Evolutionary conservation across 2,797 vertebrate species (phyloP), one percentile per base, ranked within the genome.

Genomic region (Acrocephalus scirpaceus): DNA sequence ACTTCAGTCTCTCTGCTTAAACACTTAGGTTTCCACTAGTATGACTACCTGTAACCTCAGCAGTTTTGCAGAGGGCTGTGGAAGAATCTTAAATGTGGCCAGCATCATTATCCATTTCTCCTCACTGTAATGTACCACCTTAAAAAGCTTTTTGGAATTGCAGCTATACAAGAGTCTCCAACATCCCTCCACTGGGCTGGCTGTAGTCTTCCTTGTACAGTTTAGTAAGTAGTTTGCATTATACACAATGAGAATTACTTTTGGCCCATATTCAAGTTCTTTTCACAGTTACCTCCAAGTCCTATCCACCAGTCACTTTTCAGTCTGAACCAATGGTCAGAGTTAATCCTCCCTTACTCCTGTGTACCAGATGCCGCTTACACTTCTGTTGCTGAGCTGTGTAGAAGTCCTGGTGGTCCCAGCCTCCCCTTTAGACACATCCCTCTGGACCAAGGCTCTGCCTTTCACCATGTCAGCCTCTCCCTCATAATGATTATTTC

Each of bases 11-110:
- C 51, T 38, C 30, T 65, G 18, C 8, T 3, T 10, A 38, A 69
- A 81, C 32, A 19, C 34, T 26, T n/a, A 22, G 3, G 14, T 36
- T 85, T 65, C 58, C 2, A 6, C 29, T 0, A 0, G 26, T 57
- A 34, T 87, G 45, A 67, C 53, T 58, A 44, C 13, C 16, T 53
- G 12, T 4, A 12, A 91, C 29, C 53, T 69, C 9, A 4, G 45
- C 45, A 78, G 30, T 42, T 75, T 20, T 11, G 5, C 2, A 5
- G 50, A 74, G 8, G 25, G 19, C 15, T 81, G 20, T 0, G 0
- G 74, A 72, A 18, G 36, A 85, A 57, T 45, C 29, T 23, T 61
- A 50, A 38, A 53, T 45, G 57, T 78, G 13, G 21, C 17, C 32
- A 36, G 29, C 42, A 78, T 44, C 26, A 19, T 36, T 47, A 48